A percentile compares a stretch with the other conserved stretches of the same genome.
Conservation (phyloP, 37 sponge, comb jelly and placozoan genomes). For the Crambe crambe region DNA sequence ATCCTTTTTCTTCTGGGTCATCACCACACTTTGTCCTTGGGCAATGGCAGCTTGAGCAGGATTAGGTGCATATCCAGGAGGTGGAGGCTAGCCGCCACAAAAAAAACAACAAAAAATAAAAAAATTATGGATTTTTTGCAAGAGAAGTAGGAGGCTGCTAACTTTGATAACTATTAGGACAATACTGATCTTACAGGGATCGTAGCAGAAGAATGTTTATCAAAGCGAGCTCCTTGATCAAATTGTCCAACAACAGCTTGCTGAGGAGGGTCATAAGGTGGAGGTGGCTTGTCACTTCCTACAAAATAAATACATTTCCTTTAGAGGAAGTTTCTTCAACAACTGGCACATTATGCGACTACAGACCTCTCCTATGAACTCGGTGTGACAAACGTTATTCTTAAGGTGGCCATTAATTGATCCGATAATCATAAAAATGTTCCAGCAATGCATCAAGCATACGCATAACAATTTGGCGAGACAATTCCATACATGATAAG, state of each 20-base stretch:
- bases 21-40: constrained; percentile 58
- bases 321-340: too few relatives aligned
- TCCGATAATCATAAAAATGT: too few relatives aligned
- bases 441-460: too few relatives aligned
- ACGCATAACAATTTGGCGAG: too few relatives aligned
- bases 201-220: not conserved
- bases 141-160: too few relatives aligned
- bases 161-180: too few relatives aligned
- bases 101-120: not conserved
- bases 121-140: too few relatives aligned
- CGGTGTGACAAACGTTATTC: too few relatives aligned
- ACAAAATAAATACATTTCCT: not conserved
- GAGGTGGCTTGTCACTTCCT: not conserved
- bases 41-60: constrained; percentile 59
- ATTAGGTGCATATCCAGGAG: constrained; percentile 76
- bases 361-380: too few relatives aligned
- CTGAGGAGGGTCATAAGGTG: not conserved
- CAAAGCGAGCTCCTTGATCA: constrained; percentile 47
- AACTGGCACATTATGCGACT: too few relatives aligned
- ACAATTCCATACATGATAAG: too few relatives aligned
- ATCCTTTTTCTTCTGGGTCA: constrained; percentile 43
- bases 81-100: constrained; percentile 71
- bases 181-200: constrained; percentile 41
- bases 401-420: too few relatives aligned
- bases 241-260: constrained; percentile 27